Conservation (phyloP, 2,888 invertebrate genomes). For the Nasonovia ribisnigri region DNA sequence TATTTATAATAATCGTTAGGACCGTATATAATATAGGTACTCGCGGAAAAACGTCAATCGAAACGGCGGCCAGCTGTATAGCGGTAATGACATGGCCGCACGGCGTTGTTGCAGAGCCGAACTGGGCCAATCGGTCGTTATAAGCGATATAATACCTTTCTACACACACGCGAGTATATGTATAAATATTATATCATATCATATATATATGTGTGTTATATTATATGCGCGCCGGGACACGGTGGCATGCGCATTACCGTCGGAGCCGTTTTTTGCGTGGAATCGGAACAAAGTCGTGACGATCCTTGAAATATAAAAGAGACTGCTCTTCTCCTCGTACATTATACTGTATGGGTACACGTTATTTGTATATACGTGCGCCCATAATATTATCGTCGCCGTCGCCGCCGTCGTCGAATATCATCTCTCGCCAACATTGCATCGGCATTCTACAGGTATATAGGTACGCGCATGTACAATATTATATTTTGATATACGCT, state of each 20-base stretch:
- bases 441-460: no score
- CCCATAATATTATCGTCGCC: background rate
- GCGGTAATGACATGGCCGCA: background rate
- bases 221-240: background rate
- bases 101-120: background rate
- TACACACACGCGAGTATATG: background rate
- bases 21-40: background rate
- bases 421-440: background rate
- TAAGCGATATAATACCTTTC: background rate
- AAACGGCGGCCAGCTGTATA: background rate
- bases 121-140: slow-evolving; percentile 46
- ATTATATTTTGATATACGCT: background rate
- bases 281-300: slow-evolving; percentile 62
- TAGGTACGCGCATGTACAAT: background rate
- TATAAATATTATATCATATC: background rate
- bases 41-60: background rate
- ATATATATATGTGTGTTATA: background rate
- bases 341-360: background rate
- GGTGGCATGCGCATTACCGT: background rate
- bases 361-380: background rate
- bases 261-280: background rate
- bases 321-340: background rate
- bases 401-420: background rate
- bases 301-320: slow-evolving; percentile 36
- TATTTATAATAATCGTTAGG: background rate